Base-by-base conservation (phyloP, 2,113 vertebrate species). In the Furnarius figulus region DNA sequence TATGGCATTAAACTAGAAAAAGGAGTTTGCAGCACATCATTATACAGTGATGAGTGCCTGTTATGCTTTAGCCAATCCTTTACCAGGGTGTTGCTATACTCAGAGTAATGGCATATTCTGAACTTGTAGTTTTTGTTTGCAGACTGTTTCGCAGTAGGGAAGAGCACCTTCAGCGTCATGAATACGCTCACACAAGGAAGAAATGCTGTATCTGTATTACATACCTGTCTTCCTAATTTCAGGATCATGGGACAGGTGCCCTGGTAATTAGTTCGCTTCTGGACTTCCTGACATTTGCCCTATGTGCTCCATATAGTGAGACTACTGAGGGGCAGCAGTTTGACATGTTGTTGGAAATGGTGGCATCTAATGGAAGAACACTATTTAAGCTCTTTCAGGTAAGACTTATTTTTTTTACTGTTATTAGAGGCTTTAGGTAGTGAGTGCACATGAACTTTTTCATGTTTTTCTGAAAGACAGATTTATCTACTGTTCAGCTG, bases 311-410 rank as follows among this genome's bases (percentile, higher is more conserved):
- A 5, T 99, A 99, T 96, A 99, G 99, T 86, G 99, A 99, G 97
- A 99, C 99, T 73, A 99, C 99, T 15, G 99, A 99, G 97, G 98
- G 99, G 76, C 99, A 99, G 97, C 99, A 99, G 97, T 99, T 99
- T 95, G 99, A 99, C 97, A 99, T 99, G 99, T 97, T 99, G 85
- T 98, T 99, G 53, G 99, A 99, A 97, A 99, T 99, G 99, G 99
- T 99, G 68, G 99, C 99, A 30, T 98, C 98, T 78, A 98, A 99
- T 79, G 99, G 99, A 82, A 98, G 99, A 96, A 99, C 99, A 0
- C 98, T 99, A 8, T 99, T 99, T 96, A 99, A 99, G 89, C 99
- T 99, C 68, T 99, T 99, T 95, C 99, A 99, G 99, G 99, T 99
- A 78, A 96, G 94, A 80, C 3, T 75, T 87, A 2, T 0, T 74